A percentile compares a stretch with the other conserved stretches of the same genome.
Conservation (phyloP, 1,140 invertebrate species). For the Saccostrea cuccullata region DNA sequence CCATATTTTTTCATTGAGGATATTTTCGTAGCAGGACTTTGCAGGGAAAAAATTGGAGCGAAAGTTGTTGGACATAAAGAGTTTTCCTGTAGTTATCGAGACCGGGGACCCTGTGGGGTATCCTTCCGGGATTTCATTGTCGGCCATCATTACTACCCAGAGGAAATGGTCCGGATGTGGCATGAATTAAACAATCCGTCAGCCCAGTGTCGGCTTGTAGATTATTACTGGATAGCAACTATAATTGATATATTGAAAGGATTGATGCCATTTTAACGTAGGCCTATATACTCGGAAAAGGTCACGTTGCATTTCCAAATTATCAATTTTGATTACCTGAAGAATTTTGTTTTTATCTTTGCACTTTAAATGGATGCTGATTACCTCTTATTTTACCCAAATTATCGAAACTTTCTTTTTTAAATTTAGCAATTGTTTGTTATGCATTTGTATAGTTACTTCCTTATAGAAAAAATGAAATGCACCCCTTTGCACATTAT, state of each 20-base stretch:
- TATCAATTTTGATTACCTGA: too few species aligned
- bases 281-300: too few species aligned
- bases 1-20: constrained; percentile 74
- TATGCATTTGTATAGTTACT: too few species aligned
- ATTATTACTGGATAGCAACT: constrained; percentile 19
- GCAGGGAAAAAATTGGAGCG: constrained; percentile 47
- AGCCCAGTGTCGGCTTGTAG: neutral
- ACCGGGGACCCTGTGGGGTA: constrained; percentile 37
- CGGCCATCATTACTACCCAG: constrained; percentile 40
- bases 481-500: too few species aligned
- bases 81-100: constrained; percentile 30
- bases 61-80: neutral
- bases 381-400: too few species aligned
- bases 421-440: too few species aligned
- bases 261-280: neutral
- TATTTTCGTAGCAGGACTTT: constrained; percentile 74
- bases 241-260: neutral
- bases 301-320: too few species aligned
- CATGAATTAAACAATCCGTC: constrained; percentile 41
- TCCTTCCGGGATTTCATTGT: constrained; percentile 39
- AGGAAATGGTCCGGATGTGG: constrained; percentile 52
- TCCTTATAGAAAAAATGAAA: too few species aligned
- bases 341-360: too few species aligned
- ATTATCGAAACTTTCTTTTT: too few species aligned
- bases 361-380: too few species aligned